These are phyloP conservation scores for Exaiptasia diaphana DNA, from an alignment of 64 coral and sea anemone species.

Conservation along the genomic window DNA sequence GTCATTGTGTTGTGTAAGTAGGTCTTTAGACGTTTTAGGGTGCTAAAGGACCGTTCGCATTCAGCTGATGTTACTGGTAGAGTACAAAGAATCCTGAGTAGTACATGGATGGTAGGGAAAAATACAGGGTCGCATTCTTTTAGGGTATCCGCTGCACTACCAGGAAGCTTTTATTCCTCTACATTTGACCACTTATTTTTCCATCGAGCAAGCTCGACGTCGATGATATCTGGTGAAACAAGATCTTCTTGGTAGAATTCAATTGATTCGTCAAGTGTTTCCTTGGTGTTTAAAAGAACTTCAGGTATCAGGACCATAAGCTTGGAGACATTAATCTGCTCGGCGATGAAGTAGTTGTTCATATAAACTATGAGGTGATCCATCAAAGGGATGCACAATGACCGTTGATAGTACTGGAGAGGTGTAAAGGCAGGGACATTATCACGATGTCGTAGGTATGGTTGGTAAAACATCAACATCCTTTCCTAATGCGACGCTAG, in stretches of 20 bases:
- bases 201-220: conserved; percentile 50
- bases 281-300: conserved; percentile 39
- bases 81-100: conserved; percentile 52
- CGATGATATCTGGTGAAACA: conserved; percentile 15
- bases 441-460: conserved; percentile 28
- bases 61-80: conserved; percentile 37
- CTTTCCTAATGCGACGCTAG: conserved; percentile 11
- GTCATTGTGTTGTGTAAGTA: conserved; percentile 44
- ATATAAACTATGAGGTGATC: conserved; percentile 20
- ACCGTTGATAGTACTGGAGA: conserved; percentile 21
- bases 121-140: conserved; percentile 45
- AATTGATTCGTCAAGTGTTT: conserved; percentile 20
- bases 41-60: conserved; percentile 37
- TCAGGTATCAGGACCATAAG: conserved; percentile 48
- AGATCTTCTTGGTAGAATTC: conserved; percentile 46
- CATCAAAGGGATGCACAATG: conserved; percentile 5
- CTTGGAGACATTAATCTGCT: conserved; percentile 52
- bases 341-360: conserved; percentile 41
- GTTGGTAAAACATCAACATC: conserved; percentile 19
- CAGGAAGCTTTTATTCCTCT: conserved; percentile 16
- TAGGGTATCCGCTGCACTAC: conserved; percentile 25
- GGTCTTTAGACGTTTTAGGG: conserved; percentile 34
- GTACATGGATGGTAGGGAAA: conserved; percentile 20
- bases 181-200: conserved; percentile 34
- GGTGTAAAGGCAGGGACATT: background rate